Base-by-base conservation (phyloP, 2,797 vertebrate genomes). In the Melanogrammus aeglefinus region DNA sequence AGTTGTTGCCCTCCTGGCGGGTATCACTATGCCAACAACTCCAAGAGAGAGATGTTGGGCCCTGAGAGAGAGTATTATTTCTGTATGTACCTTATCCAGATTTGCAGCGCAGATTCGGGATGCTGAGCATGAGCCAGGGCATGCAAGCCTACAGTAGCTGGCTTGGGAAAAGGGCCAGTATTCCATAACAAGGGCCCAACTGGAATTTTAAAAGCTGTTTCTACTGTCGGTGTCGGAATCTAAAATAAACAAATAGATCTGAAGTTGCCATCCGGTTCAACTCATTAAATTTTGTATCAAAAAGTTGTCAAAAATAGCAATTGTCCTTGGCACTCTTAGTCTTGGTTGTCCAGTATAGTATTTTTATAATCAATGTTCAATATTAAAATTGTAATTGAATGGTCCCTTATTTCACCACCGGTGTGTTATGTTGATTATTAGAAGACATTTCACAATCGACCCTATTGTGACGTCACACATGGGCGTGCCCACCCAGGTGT, bases 11-110 rank as follows among this genome's bases (percentile, higher is more conserved):
- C 83, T 75, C 57, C 66, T 73, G 72, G 76, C 78, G 63, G 14
- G 9, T 78, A 86, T 88, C 92, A 91, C 91, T 90, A 93, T 93
- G 86, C 76, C 78, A 89, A 76, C 35, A 82, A 89, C 83, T 83
- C 81, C 13, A 51, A 78, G 73, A 79, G 82, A 79, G 82, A 82
- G 86, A 87, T 90, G 91, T 89, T 89, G 83, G 86, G 82, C 85
- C 75, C 77, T 74, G 78, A 79, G 82, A 81, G 79, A 72, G 73
- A 85, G 88, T 73, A 88, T 90, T 88, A 85, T 79, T 82, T 87
- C 88, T 81, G 85, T 74, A 79, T 75, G 57, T 78, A 84, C 82
- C 71, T 79, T 81, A 87, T 82, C 41, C 1, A 31, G 31, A 71
- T 75, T 76, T n/a, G 21, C 77, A 79, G 74, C 47, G 78, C 69